Evolutionary conservation across 2,888 invertebrate species (phyloP), one percentile per base, ranked within the genome.

Genomic region (Drosophila planitibia): DNA sequence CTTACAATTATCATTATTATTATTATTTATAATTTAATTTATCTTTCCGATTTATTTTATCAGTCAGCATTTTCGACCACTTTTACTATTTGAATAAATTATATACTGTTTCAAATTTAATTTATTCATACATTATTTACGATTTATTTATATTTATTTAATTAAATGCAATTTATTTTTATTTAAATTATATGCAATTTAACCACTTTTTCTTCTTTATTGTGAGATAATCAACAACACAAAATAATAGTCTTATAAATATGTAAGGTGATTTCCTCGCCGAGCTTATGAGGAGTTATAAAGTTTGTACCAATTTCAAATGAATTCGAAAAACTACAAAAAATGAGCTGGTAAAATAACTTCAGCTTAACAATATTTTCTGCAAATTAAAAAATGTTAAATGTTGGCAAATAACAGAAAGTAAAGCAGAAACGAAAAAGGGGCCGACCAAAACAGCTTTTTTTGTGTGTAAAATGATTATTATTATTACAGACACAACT

Each of bases 341-440:
- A 47, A 47, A 25, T 25, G 12, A 9, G 25, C 9, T 47, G 25
- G 25, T 25, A 25, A 25, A 47, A 47, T 47, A 47, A 25, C 47
- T 47, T 25, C 4, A 25, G 47, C 47, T 25, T 16, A 1, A 4
- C 47, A 47, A 47, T 25, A 16, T 47, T 47, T 25, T 25, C 25
- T 47, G 47, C 47, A 25, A 25, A 3, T 44, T 22, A 12, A 47
- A 47, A 47, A 47, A 25, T 47, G 47, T 47, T 47, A 4, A 25
- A 25, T 25, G 47, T 47, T 16, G 47, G 47, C 25, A 47, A 25
- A 47, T 47, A 47, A 47, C 39, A 30, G 57, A 57, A 57, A 57
- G 39, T 47, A 25, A 57, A 39, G 28, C 28, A 30, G 19, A 28
- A 39, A 39, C 19, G 3, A n/a, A 39, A 57, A 28, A n/a, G 55